Evolutionary conservation across 2,888 invertebrate genomes (phyloP), one percentile per base, ranked within the genome.

Genomic region (Tachina lurida): DNA sequence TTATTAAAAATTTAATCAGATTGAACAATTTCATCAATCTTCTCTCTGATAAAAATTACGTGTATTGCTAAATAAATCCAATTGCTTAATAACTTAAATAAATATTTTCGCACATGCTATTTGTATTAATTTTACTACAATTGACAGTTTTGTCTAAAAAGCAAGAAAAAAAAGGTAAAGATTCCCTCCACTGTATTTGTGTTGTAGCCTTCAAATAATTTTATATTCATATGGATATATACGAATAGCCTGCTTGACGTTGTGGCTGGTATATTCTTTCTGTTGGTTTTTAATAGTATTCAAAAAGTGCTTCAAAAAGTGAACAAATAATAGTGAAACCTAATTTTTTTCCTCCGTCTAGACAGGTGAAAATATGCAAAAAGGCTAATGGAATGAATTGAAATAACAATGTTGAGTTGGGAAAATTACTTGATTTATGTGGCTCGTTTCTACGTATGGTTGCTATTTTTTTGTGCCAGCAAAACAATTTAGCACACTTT

Each of bases 381-480:
- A 60, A 52, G n/a, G 2, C 31, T n/a, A 70, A 71, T 71, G 17
- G 70, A 70, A 62, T 63, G 58, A 63, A 56, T 70, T 81, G 85
- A 70, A 82, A 82, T 73, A 85, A 86, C 82, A 79, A 86, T 75
- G 68, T 86, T 86, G 54, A 76, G 78, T 75, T 82, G 82, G 74
- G 78, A 70, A 85, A 82, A 85, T 85, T 68, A 65, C 78, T 81
- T 86, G 85, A 86, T 86, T 86, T 85, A 85, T 85, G 81, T 68
- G 58, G 49, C 15, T 39, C 41, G 65, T 52, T 10, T 49, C 1
- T 54, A 54, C 22, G 52, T 31, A 47, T 65, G 15, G 3, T 22
- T 19, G 22, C n/a, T 13, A 22, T n/a, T 49, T 15, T 15, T 47
- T 10, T 13, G n/a, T 31, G 31, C n/a, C 39, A n/a, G 45, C 71